Evolutionary conservation across 2,888 invertebrate genomes (phyloP).

Genomic region (Drosophila colorata): DNA sequence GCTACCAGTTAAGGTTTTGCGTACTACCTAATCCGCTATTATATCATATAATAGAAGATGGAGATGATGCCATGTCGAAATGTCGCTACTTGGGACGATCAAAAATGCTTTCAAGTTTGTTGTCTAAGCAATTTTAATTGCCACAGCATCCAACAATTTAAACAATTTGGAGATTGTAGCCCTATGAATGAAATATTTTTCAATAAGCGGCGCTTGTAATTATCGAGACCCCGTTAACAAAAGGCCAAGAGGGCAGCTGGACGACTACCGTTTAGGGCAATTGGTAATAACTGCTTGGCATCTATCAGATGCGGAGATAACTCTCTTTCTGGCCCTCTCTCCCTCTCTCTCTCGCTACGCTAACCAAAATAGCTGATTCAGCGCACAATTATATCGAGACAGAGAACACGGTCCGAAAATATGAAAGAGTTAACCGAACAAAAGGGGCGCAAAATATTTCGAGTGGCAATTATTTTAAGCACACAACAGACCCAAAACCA

Average conservation of each 20-base stretch:
- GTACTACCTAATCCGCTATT: slow-evolving; percentile 65
- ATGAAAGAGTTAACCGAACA: slow-evolving; percentile 70
- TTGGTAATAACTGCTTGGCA: slow-evolving; percentile 62
- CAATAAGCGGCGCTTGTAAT: slow-evolving; percentile 79
- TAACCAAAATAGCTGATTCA: slow-evolving; percentile 81
- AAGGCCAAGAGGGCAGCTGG: slow-evolving; percentile 65
- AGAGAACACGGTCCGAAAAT: slow-evolving; percentile 11
- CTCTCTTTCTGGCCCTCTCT: slow-evolving; percentile 4
- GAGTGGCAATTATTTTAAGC: slow-evolving; percentile 79
- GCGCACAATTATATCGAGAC: slow-evolving; percentile 74
- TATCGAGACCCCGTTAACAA: slow-evolving; percentile 58
- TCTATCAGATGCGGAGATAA: slow-evolving; percentile 60
- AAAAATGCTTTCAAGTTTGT: slow-evolving; percentile 47
- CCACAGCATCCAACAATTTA: slow-evolving; percentile 44
- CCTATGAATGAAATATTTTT: slow-evolving; percentile 66
- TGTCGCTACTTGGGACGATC: slow-evolving; percentile 66
- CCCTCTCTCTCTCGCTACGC: slow-evolving; percentile 3
- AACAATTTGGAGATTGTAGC: slow-evolving; percentile 43
- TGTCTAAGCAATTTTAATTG: slow-evolving; percentile 75
- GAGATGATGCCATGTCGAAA: slow-evolving; percentile 66
- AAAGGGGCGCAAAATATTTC: slow-evolving; percentile 72
- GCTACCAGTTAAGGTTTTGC: slow-evolving; percentile 30
- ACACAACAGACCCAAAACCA: slow-evolving; percentile 59
- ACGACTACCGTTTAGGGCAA: slow-evolving; percentile 80
- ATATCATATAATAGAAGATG: slow-evolving; percentile 40